These are phyloP conservation scores for Brachynemurus nebulosus DNA, from an alignment of 2,888 invertebrate species.

Conservation along the genomic window DNA sequence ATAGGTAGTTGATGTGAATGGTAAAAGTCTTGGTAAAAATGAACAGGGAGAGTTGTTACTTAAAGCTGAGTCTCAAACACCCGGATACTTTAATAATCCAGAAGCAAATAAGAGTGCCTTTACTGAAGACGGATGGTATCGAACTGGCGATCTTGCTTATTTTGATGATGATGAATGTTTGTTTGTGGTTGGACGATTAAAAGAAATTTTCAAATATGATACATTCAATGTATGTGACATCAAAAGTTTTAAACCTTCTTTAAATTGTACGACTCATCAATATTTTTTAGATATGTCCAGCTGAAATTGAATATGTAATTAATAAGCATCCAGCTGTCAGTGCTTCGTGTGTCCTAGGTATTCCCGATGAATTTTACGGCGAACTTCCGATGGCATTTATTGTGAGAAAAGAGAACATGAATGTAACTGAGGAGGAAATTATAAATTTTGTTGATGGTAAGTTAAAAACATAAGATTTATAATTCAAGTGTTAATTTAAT, in stretches of 20 bases:
- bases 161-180: constrained; percentile 4
- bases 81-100: not conserved
- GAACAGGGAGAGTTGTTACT: constrained; percentile 1
- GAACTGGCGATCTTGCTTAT: not conserved
- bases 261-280: too few species aligned
- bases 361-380: not conserved
- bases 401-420: not conserved
- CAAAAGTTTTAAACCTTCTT: not conserved
- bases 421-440: not conserved
- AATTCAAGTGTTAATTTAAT: too few species aligned
- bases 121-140: not conserved
- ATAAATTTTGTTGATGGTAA: not conserved
- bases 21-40: not conserved
- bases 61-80: not conserved
- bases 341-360: not conserved
- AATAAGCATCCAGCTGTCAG: not conserved
- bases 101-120: not conserved
- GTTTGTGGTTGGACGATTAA: not conserved
- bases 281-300: not conserved
- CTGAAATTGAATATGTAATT: not conserved
- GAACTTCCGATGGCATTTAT: constrained; percentile 1
- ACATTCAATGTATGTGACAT: too few species aligned
- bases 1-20: not conserved
- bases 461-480: too few species aligned
- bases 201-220: not conserved